Conservation (phyloP, 1,140 invertebrate genomes). For the Achatina immaculata region DNA sequence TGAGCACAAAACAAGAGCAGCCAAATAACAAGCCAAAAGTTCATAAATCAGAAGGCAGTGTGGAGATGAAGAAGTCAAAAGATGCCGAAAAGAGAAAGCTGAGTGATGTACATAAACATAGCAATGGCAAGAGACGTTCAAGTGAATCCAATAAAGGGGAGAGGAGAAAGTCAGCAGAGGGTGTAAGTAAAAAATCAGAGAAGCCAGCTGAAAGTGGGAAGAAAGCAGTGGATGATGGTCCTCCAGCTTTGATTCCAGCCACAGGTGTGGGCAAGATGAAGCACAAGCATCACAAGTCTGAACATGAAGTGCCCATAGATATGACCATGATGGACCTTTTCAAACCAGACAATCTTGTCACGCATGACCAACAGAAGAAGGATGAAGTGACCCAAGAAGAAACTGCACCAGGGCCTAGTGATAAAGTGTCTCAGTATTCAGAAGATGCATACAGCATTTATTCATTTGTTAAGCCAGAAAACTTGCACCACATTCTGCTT, state of each 20-base stretch:
- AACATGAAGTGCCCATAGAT: slow-evolving; percentile 42
- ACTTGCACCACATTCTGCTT: not conserved
- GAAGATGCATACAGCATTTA: not conserved
- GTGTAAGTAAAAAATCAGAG: not conserved
- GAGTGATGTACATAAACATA: not conserved
- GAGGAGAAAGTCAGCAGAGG: not conserved
- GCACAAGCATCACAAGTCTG: slow-evolving; percentile 42
- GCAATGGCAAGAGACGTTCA: not conserved
- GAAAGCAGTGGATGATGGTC: not conserved
- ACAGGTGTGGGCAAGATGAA: slow-evolving; percentile 22
- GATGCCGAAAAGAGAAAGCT: slow-evolving; percentile 17
- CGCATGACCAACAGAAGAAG: slow-evolving; percentile 41
- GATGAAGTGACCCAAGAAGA: slow-evolving; percentile 6
- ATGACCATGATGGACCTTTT: slow-evolving; percentile 49
- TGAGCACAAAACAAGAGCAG: not conserved
- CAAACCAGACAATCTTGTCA: slow-evolving; percentile 48
- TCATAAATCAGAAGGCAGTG: not conserved
- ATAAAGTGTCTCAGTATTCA: not conserved
- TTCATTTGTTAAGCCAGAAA: slow-evolving; percentile 8
- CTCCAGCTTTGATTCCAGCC: slow-evolving; percentile 2
- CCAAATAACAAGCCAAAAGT: not conserved
- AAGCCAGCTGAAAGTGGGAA: not conserved
- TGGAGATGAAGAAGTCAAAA: not conserved
- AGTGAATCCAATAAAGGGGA: slow-evolving; percentile 21
- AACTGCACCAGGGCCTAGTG: too few species aligned